Conservation (phyloP, 2,113 vertebrate genomes). For the Scophthalmus maximus region DNA sequence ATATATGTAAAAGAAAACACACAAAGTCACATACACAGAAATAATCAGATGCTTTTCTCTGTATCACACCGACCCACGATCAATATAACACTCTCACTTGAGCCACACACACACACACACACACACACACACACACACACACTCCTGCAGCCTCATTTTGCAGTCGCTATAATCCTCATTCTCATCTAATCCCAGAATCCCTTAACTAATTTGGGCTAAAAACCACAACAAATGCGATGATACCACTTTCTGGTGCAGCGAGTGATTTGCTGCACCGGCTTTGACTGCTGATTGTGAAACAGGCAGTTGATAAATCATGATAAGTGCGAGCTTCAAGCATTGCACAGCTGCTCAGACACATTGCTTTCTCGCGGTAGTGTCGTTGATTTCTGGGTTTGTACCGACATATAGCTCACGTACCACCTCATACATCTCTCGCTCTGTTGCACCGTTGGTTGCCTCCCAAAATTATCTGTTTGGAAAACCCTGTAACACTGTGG, state of each 20-base stretch:
- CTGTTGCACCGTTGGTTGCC: slow-evolving; percentile 8
- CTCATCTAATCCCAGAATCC: slow-evolving; percentile 61
- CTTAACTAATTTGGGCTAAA: slow-evolving; percentile 64
- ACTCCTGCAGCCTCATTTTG: slow-evolving; percentile 22
- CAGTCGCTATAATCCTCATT: slow-evolving; percentile 39
- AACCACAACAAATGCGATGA: slow-evolving; percentile 64
- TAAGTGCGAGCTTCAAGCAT: background rate
- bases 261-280: slow-evolving; percentile 39
- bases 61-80: background rate
- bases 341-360: slow-evolving; percentile 12
- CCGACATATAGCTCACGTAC: background rate
- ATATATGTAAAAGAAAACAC: background rate
- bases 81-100: background rate
- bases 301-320: slow-evolving; percentile 25
- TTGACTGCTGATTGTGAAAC: slow-evolving; percentile 35
- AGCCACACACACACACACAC: background rate
- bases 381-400: slow-evolving; percentile 17
- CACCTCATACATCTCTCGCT: slow-evolving; percentile 15
- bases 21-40: slow-evolving; percentile 1
- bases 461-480: slow-evolving; percentile 19
- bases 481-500: slow-evolving; percentile 5
- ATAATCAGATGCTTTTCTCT: slow-evolving; percentile 2
- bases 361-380: slow-evolving; percentile 3
- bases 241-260: slow-evolving; percentile 48
- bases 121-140: slow-evolving; percentile 15